Conservation (phyloP, 2,888 invertebrate species). For the Polyommatus icarus region DNA sequence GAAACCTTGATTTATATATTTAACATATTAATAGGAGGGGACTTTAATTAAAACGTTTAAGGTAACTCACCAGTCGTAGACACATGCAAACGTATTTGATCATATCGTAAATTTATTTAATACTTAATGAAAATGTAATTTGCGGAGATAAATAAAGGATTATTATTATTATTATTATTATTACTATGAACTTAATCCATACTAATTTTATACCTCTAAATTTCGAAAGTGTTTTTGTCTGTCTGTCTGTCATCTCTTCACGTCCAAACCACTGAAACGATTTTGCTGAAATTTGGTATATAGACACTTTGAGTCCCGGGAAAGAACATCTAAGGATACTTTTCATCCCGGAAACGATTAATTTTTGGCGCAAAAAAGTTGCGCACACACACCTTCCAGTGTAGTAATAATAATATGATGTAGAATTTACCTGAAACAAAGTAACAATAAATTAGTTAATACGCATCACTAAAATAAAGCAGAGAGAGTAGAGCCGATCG, state of each 20-base stretch:
- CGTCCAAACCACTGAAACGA: not conserved
- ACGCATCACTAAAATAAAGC: not conserved
- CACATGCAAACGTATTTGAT: not conserved
- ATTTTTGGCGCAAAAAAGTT: no score
- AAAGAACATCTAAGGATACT: not conserved
- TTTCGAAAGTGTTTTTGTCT: no score
- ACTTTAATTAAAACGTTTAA: conserved; percentile 14
- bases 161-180: no score
- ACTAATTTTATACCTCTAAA: no score
- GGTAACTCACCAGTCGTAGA: not conserved
- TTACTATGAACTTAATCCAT: no score
- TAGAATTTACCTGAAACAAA: not conserved
- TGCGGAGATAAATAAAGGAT: no score
- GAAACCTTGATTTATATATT: conserved; percentile 17
- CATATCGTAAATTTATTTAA: not conserved
- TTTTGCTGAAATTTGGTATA: not conserved
- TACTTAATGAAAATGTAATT: no score
- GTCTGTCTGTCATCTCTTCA: not conserved
- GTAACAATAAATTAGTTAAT: not conserved
- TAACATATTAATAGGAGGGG: conserved; percentile 10
- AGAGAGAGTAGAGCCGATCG: not conserved
- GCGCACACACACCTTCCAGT: no score
- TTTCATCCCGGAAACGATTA: not conserved
- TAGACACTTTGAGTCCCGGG: no score
- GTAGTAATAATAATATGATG: not conserved